Conservation (phyloP, 2,888 invertebrate genomes). For the Drosophila koepferae region DNA sequence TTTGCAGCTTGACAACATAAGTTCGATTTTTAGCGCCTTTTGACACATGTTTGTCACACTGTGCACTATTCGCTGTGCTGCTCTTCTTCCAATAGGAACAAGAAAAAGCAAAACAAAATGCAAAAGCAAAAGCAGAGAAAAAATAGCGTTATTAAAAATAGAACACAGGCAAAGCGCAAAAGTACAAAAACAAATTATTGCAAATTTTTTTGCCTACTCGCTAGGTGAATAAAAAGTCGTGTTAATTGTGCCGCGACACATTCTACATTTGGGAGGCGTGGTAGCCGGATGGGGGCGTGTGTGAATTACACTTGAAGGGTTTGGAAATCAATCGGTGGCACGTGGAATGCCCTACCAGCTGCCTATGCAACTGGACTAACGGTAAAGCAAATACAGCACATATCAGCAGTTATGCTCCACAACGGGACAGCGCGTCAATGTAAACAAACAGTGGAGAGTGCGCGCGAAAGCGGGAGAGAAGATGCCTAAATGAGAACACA, state of each 20-base stretch:
- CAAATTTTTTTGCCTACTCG: conserved; percentile 43
- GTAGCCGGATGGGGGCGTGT: not conserved
- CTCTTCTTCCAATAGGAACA: conserved; percentile 53
- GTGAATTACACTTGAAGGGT: conserved; percentile 67
- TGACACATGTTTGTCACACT: conserved; percentile 47
- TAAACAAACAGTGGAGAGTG: conserved; percentile 53
- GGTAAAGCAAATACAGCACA: conserved; percentile 23
- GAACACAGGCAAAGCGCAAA: conserved; percentile 45
- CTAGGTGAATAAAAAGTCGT: conserved; percentile 35
- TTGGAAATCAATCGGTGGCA: conserved; percentile 67
- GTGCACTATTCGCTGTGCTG: conserved; percentile 44
- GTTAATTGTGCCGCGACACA: conserved; percentile 18
- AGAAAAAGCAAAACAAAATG: conserved; percentile 50
- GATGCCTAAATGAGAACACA: not conserved
- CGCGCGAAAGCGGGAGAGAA: conserved; percentile 28
- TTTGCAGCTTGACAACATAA: conserved; percentile 35
- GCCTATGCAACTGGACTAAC: conserved; percentile 57
- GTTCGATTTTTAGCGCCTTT: not conserved
- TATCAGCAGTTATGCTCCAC: not conserved
- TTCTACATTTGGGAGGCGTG: not conserved
- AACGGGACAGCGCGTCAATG: conserved; percentile 17
- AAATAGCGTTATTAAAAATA: conserved; percentile 67
- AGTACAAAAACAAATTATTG: conserved; percentile 34
- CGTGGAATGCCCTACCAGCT: conserved; percentile 45
- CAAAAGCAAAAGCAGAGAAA: conserved; percentile 35